phyloP scores from a whole-genome alignment of 2,113 vertebrate species.

The Ailuropoda melanoleuca region DNA sequence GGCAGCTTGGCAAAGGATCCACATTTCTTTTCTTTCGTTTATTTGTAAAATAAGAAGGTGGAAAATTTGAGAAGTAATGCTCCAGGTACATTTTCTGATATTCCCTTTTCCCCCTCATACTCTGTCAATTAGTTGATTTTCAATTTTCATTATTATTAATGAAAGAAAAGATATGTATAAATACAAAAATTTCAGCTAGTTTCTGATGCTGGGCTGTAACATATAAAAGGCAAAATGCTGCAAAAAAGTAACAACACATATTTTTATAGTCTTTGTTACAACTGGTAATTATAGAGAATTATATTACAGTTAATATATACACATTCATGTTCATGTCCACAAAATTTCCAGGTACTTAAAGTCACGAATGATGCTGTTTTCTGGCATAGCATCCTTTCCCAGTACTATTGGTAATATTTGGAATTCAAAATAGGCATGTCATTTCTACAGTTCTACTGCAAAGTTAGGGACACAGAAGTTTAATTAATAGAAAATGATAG shows the following conservation, averaged over 20 bases:
- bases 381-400: not conserved
- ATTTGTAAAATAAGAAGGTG: constrained; percentile 1
- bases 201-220: not conserved
- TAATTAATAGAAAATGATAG: constrained; percentile 45
- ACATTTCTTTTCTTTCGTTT: not conserved
- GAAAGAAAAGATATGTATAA: not conserved
- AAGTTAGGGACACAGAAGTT: not conserved
- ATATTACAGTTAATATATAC: not conserved
- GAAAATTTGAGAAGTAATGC: not conserved
- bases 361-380: not conserved
- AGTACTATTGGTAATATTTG: not conserved
- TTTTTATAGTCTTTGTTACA: constrained; percentile 10
- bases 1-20: constrained; percentile 14
- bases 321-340: not conserved
- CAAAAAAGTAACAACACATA: not conserved
- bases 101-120: not conserved
- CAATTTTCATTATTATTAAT: not conserved
- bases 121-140: not conserved
- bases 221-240: not conserved
- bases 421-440: not conserved
- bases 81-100: not conserved
- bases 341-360: not conserved
- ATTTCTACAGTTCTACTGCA: not conserved
- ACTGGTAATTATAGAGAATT: not conserved
- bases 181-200: not conserved